These are phyloP conservation scores for Anas acuta DNA, from an alignment of 2,797 vertebrate species.

Conservation along the genomic window DNA sequence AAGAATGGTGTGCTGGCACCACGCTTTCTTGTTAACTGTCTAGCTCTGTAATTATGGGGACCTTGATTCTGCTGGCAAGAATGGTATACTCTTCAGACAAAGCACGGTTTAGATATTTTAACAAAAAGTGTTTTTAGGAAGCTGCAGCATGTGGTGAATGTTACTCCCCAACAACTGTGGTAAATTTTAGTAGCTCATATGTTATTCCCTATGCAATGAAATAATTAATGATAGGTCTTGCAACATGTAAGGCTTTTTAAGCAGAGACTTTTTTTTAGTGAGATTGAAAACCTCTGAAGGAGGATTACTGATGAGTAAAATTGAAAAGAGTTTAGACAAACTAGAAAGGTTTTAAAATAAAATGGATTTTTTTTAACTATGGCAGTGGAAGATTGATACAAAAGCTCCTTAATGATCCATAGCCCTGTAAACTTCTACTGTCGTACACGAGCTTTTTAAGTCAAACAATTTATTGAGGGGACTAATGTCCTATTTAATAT, in stretches of 20 bases:
- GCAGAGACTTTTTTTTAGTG: conserved; percentile 38
- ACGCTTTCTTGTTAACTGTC: not conserved
- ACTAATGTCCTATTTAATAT: conserved; percentile 55
- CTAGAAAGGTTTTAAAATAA: conserved; percentile 37
- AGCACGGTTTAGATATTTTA: not conserved
- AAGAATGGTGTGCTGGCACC: not conserved
- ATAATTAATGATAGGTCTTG: conserved; percentile 66
- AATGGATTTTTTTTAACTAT: not conserved
- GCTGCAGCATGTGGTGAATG: conserved; percentile 21
- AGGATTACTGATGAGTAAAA: not conserved
- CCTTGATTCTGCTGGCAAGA: not conserved
- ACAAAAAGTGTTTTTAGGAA: conserved; percentile 31
- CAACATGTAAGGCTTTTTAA: conserved; percentile 51
- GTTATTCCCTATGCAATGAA: conserved; percentile 79
- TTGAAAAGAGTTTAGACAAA: not conserved
- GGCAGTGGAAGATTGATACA: not conserved
- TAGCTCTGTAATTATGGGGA: not conserved
- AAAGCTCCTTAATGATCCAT: conserved; percentile 36
- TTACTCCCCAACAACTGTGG: conserved; percentile 44
- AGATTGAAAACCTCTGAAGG: conserved; percentile 8
- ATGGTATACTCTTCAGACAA: not conserved
- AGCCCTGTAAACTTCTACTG: conserved; percentile 54
- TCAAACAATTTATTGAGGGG: conserved; percentile 46
- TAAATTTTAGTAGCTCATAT: conserved; percentile 54
- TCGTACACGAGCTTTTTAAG: conserved; percentile 21